These are phyloP conservation scores for Setophaga coronata DNA, from an alignment of 2,113 vertebrate genomes.

Conservation along the genomic window DNA sequence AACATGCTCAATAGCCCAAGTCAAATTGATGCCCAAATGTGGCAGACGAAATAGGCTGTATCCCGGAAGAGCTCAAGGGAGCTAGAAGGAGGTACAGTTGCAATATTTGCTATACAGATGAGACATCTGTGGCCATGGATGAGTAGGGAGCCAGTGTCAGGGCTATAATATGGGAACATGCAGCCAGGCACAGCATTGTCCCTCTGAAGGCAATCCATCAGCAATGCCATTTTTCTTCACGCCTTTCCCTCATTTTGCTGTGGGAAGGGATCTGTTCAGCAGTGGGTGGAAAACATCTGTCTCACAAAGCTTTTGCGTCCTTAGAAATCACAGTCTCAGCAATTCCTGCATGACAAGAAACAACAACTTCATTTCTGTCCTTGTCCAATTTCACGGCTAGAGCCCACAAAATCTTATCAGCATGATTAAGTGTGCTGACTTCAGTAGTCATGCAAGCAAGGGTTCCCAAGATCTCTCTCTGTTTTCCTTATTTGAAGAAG, in stretches of 20 bases:
- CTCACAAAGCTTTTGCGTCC: not conserved
- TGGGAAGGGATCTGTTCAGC: not conserved
- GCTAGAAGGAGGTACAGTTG: not conserved
- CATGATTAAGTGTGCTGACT: not conserved
- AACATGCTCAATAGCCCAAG: not conserved
- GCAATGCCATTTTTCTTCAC: not conserved
- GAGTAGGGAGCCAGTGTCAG: not conserved
- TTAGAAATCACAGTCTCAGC: not conserved
- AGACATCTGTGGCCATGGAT: not conserved
- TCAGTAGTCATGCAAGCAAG: not conserved
- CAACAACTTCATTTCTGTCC: conserved; percentile 10
- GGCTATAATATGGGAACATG: not conserved
- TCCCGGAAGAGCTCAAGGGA: not conserved
- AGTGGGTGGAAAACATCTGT: conserved; percentile 40
- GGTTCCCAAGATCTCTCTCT: not conserved
- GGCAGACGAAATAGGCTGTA: not conserved
- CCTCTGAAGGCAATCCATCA: not conserved
- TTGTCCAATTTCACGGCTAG: not conserved
- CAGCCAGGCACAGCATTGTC: not conserved
- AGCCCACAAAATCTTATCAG: not conserved
- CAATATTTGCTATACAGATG: not conserved
- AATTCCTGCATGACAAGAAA: not conserved
- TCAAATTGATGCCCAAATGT: not conserved
- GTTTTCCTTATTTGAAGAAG: not conserved
- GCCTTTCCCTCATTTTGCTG: not conserved